These are phyloP conservation scores for Eidolon dupreanum DNA, from an alignment of 2,797 vertebrate species.

Conservation along the genomic window DNA sequence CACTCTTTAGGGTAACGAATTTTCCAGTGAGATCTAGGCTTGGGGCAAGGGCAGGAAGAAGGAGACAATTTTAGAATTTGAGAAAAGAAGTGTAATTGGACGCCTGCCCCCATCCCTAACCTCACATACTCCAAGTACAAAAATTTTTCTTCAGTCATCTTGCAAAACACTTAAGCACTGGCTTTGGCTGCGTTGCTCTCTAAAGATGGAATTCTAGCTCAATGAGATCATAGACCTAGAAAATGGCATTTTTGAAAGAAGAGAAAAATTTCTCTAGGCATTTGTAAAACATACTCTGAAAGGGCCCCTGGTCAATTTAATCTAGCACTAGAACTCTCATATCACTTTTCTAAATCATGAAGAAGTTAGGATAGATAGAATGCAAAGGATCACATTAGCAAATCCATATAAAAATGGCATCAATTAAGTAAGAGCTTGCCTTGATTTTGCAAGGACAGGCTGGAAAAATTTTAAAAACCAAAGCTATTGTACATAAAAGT, in stretches of 20 bases:
- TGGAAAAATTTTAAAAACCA: background rate
- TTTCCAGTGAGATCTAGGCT: background rate
- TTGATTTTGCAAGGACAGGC: conserved; percentile 38
- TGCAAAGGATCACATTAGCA: background rate
- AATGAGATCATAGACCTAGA: background rate
- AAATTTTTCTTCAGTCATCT: background rate
- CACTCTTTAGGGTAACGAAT: background rate
- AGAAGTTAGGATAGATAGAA: background rate
- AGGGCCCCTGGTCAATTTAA: background rate
- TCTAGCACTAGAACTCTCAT: background rate
- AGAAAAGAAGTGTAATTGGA: background rate
- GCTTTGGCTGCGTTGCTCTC: background rate
- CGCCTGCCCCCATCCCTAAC: background rate
- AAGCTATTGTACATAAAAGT: background rate
- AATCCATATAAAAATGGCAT: background rate
- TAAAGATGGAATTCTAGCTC: conserved; percentile 15
- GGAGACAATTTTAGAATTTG: background rate
- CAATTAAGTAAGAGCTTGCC: background rate
- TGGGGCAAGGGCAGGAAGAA: background rate
- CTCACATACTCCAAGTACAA: background rate
- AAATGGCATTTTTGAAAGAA: conserved; percentile 31
- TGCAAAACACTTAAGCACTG: background rate
- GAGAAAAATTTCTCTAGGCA: background rate
- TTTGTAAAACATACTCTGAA: background rate
- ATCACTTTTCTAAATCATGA: background rate